Evolutionary conservation across 2,888 invertebrate genomes (phyloP).

Genomic region (Scrobipalpa atriplicella): DNA sequence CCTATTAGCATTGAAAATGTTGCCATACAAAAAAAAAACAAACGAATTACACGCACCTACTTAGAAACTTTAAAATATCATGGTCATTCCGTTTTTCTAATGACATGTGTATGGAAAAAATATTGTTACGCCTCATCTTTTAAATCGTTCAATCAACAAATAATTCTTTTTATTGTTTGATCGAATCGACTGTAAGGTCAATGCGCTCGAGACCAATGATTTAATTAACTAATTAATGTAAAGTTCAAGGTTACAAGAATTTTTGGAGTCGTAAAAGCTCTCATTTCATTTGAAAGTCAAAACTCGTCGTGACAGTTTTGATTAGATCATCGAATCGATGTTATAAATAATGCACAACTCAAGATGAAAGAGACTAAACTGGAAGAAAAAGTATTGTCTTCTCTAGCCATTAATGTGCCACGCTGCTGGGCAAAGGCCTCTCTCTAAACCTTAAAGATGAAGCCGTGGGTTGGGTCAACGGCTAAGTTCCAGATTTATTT

Average conservation of each 20-base stretch:
- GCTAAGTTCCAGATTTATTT: too few relatives aligned
- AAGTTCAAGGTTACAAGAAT: slow-evolving; percentile 11
- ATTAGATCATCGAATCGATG: too few relatives aligned
- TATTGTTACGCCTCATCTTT: neutral
- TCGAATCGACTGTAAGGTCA: neutral
- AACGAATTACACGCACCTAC: neutral
- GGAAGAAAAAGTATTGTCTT: too few relatives aligned
- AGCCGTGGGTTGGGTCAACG: too few relatives aligned
- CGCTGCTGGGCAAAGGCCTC: too few relatives aligned
- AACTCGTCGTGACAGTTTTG: too few relatives aligned
- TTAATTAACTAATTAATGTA: slow-evolving; percentile 5
- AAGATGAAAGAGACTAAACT: too few relatives aligned
- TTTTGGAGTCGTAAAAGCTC: too few relatives aligned
- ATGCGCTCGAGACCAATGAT: neutral
- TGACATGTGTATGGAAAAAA: slow-evolving; percentile 2
- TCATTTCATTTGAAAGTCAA: too few relatives aligned
- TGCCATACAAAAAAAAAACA: slow-evolving; percentile 3
- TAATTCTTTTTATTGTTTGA: neutral
- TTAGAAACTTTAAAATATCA: slow-evolving; percentile 1
- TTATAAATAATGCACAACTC: too few relatives aligned
- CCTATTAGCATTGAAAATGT: slow-evolving; percentile 3
- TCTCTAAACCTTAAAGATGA: too few relatives aligned
- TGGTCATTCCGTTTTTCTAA: slow-evolving; percentile 1
- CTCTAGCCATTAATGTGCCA: too few relatives aligned
- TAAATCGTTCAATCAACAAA: neutral